These are phyloP conservation scores for Mystacides longicornis DNA, from an alignment of 2,888 invertebrate genomes.

Conservation along the genomic window DNA sequence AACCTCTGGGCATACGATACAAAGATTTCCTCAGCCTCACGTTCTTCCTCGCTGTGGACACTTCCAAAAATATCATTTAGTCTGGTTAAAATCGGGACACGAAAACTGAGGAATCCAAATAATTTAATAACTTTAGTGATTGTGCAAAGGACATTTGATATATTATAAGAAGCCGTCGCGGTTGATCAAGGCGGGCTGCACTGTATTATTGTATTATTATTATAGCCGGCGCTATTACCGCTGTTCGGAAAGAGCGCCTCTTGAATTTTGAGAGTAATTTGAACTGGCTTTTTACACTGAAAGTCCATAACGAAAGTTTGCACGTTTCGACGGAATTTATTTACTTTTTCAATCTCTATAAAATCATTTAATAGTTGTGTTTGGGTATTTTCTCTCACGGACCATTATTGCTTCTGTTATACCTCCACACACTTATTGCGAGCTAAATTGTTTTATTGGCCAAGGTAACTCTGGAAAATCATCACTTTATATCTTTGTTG, in stretches of 20 bases:
- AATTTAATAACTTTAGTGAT: too few relatives aligned
- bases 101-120: too few relatives aligned
- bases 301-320: constrained; percentile 1
- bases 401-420: too few relatives aligned
- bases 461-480: background rate
- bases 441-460: background rate
- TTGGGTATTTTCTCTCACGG: background rate
- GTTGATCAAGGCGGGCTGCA: too few relatives aligned
- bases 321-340: constrained; percentile 1
- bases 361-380: background rate
- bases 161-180: too few relatives aligned
- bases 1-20: too few relatives aligned
- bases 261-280: constrained; percentile 10
- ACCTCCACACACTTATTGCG: too few relatives aligned
- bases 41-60: too few relatives aligned
- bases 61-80: too few relatives aligned
- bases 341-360: constrained; percentile 5
- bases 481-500: background rate
- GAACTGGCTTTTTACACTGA: constrained; percentile 3
- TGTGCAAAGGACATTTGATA: too few relatives aligned
- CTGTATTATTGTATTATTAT: background rate
- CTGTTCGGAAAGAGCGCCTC: constrained; percentile 1
- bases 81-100: too few relatives aligned
- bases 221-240: background rate
- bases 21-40: too few relatives aligned